phyloP scores from a whole-genome alignment of 1,140 invertebrate species.

The Polypedilum pembai region DNA sequence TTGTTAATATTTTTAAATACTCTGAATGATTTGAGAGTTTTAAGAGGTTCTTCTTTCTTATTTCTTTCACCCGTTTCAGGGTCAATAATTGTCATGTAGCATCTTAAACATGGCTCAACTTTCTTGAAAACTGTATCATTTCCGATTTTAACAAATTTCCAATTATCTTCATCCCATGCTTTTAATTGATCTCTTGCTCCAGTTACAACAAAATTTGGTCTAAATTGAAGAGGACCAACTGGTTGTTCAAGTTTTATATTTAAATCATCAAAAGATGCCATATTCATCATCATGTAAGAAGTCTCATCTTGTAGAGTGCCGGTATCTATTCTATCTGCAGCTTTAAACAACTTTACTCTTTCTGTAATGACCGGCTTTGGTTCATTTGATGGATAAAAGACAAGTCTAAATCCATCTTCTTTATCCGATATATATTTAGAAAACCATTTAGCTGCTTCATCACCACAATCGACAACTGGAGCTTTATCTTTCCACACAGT shows the following conservation, averaged over 20 bases:
- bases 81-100: slow-evolving; percentile 53
- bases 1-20: not conserved
- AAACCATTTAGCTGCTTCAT: slow-evolving; percentile 53
- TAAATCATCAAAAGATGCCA: slow-evolving; percentile 45
- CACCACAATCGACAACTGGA: slow-evolving; percentile 51
- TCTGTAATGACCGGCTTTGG: slow-evolving; percentile 29
- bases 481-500: slow-evolving; percentile 47
- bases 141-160: slow-evolving; percentile 45
- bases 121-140: slow-evolving; percentile 40
- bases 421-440: slow-evolving; percentile 51
- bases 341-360: not conserved
- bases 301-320: slow-evolving; percentile 45
- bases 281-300: slow-evolving; percentile 46
- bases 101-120: slow-evolving; percentile 45
- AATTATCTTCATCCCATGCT: slow-evolving; percentile 46
- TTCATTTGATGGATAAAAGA: slow-evolving; percentile 49
- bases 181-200: slow-evolving; percentile 30
- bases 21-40: slow-evolving; percentile 43
- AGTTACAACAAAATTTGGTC: slow-evolving; percentile 47
- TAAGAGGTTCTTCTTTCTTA: slow-evolving; percentile 49
- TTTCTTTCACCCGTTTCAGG: slow-evolving; percentile 48
- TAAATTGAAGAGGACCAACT: slow-evolving; percentile 43
- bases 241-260: slow-evolving; percentile 40
- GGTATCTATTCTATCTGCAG: slow-evolving; percentile 35
- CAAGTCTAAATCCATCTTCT: slow-evolving; percentile 49